Percentiles rank a stretch among this genome's conserved stretches.
phyloP scores from a whole-genome alignment of 2,888 invertebrate species.

The Arrhopalites spinosus region DNA sequence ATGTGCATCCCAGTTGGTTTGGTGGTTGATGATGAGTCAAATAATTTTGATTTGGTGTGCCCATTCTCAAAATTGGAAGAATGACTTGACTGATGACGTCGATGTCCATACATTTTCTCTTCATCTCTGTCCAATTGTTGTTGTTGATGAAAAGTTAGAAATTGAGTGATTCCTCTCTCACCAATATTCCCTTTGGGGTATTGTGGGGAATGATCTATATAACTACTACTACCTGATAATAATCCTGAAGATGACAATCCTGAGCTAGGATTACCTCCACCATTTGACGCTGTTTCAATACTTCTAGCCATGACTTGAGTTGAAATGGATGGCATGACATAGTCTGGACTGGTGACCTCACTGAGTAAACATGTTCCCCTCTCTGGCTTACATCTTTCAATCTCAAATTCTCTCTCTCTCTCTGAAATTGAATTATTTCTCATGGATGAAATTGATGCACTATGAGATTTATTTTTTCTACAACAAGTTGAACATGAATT shows the following conservation, averaged over 20 bases:
- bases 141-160: slow-evolving; percentile 32
- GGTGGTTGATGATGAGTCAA: not conserved
- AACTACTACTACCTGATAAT: not conserved
- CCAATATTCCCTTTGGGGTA: slow-evolving; percentile 6
- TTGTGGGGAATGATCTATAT: slow-evolving; percentile 32
- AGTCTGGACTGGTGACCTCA: slow-evolving; percentile 28
- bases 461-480: slow-evolving; percentile 37
- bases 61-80: not conserved
- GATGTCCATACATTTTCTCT: not conserved
- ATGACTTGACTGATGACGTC: no score
- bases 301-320: not conserved
- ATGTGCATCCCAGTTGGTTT: not conserved
- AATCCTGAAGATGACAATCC: slow-evolving; percentile 18
- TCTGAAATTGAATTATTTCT: slow-evolving; percentile 17
- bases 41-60: no score
- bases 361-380: slow-evolving; percentile 36
- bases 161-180: slow-evolving; percentile 24
- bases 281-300: slow-evolving; percentile 7
- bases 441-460: slow-evolving; percentile 19
- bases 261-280: not conserved
- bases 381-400: slow-evolving; percentile 32
- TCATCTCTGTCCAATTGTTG: slow-evolving; percentile 15
- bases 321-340: slow-evolving; percentile 35
- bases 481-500: slow-evolving; percentile 29
- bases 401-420: no score